Conservation (phyloP, 2,888 invertebrate species). For the Pardosa pseudoannulata region DNA sequence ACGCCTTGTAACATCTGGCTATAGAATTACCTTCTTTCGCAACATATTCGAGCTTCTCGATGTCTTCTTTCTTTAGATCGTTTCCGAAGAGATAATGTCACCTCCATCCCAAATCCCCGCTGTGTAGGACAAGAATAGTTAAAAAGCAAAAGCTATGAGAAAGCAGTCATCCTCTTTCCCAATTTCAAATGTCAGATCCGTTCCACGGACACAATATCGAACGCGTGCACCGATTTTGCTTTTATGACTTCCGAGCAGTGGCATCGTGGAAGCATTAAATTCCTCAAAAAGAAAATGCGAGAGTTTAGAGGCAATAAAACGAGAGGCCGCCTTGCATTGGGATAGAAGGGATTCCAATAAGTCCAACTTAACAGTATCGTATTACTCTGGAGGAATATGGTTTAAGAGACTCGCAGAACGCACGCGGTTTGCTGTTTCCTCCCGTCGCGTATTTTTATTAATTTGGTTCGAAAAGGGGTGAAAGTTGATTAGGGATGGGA, state of each 20-base stretch:
- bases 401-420: too few relatives aligned
- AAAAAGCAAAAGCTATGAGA: too few relatives aligned
- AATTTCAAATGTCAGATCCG: neutral
- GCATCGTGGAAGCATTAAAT: slow-evolving; percentile 5
- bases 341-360: neutral
- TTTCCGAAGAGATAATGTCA: too few relatives aligned
- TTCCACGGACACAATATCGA: neutral
- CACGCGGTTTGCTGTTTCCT: neutral
- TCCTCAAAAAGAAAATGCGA: slow-evolving; percentile 13
- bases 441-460: neutral
- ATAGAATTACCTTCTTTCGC: too few relatives aligned
- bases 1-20: too few relatives aligned
- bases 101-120: too few relatives aligned
- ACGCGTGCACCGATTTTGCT: neutral
- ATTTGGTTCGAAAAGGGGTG: neutral
- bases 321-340: neutral
- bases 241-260: slow-evolving; percentile 15
- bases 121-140: too few relatives aligned
- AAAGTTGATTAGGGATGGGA: neutral
- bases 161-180: neutral
- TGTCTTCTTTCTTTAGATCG: too few relatives aligned
- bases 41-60: too few relatives aligned
- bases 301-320: slow-evolving; percentile 16
- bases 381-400: too few relatives aligned
- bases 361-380: too few relatives aligned